Evolutionary conservation across 2,797 vertebrate species (phyloP).

Genomic region (Okamejei kenojei): DNA sequence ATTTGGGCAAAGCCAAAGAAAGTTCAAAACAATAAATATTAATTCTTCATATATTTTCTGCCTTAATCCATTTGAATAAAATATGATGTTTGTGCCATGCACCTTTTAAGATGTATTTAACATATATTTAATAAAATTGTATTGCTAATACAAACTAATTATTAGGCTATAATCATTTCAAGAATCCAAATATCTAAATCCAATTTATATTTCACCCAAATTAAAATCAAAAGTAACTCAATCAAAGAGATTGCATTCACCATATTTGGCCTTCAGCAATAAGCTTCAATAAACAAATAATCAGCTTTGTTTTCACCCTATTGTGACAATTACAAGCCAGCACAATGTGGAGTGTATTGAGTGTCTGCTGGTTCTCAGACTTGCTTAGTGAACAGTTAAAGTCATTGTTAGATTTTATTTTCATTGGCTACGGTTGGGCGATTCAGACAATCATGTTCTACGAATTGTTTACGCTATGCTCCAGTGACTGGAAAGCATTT

Average conservation of each 20-base stretch:
- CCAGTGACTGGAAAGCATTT: conserved; percentile 60
- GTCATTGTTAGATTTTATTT: conserved; percentile 37
- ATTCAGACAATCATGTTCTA: conserved; percentile 53
- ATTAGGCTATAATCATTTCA: not conserved
- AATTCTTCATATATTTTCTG: not conserved
- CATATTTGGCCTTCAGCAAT: not conserved
- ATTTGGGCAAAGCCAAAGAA: not conserved
- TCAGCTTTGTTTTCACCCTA: conserved; percentile 22
- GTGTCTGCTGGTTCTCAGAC: conserved; percentile 30
- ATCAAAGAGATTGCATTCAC: not conserved
- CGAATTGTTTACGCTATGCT: conserved; percentile 62
- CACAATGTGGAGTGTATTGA: not conserved
- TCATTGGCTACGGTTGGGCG: conserved; percentile 40
- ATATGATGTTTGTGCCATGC: not conserved
- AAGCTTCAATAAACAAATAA: conserved; percentile 23
- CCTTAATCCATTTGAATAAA: not conserved
- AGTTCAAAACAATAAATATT: not conserved
- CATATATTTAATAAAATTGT: not conserved
- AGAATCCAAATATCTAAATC: not conserved
- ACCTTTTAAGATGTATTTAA: not conserved
- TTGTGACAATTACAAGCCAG: conserved; percentile 33
- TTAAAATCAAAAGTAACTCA: not conserved
- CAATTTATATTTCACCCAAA: not conserved
- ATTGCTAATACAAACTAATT: not conserved
- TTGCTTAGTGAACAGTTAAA: conserved; percentile 36